A percentile compares a stretch with the other conserved stretches of the same genome.
Evolutionary conservation across 2,113 vertebrate species (phyloP).

Genomic region (Hiodon tergisus): DNA sequence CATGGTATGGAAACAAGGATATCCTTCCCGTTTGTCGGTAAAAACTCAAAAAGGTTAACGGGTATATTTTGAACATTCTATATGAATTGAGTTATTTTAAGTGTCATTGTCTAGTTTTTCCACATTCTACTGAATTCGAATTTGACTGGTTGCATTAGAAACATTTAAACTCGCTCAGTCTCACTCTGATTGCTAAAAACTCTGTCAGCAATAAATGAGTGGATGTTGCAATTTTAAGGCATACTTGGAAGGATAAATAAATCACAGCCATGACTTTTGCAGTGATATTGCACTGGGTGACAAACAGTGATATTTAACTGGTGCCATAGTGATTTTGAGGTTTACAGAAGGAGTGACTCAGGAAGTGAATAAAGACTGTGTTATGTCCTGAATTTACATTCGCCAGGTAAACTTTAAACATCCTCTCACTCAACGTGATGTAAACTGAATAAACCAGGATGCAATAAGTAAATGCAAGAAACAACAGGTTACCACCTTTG

Average conservation of each 20-base stretch:
- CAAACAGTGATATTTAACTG: slow-evolving; percentile 30
- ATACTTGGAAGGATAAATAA: slow-evolving; percentile 24
- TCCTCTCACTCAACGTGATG: slow-evolving; percentile 24
- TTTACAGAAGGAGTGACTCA: not conserved
- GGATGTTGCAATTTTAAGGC: slow-evolving; percentile 20
- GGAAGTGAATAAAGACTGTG: slow-evolving; percentile 6
- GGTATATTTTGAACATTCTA: no score
- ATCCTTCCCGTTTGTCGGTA: slow-evolving; percentile 54
- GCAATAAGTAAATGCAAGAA: slow-evolving; percentile 26
- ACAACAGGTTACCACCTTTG: slow-evolving; percentile 35
- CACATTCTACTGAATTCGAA: no score
- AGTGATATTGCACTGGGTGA: not conserved
- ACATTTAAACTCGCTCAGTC: no score
- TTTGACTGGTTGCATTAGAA: no score
- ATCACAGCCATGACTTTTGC: slow-evolving; percentile 3
- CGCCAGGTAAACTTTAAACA: slow-evolving; percentile 38
- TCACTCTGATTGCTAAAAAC: slow-evolving; percentile 25
- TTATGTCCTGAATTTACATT: slow-evolving; percentile 25
- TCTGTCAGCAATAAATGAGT: slow-evolving; percentile 28
- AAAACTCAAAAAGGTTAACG: no score
- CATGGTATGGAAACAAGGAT: slow-evolving; percentile 45
- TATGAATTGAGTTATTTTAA: no score
- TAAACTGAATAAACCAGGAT: slow-evolving; percentile 36
- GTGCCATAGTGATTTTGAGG: slow-evolving; percentile 17
- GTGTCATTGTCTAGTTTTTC: no score